These are phyloP conservation scores for Acrobasis suavella DNA, from an alignment of 2,888 invertebrate genomes.

Conservation along the genomic window DNA sequence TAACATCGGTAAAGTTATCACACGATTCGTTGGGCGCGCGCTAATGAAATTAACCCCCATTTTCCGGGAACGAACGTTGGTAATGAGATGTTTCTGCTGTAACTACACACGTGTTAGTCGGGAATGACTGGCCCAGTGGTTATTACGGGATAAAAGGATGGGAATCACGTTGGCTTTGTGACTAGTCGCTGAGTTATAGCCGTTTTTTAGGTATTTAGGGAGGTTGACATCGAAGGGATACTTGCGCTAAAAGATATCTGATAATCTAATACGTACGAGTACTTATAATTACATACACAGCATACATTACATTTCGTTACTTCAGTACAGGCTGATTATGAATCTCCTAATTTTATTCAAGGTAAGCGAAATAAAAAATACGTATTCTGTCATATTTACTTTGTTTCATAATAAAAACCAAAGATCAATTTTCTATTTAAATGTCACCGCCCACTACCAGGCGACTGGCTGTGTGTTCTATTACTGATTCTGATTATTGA, in stretches of 20 bases:
- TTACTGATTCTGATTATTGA: too few relatives aligned
- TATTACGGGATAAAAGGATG: constrained; percentile 38
- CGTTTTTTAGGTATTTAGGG: background rate
- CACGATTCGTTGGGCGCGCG: constrained; percentile 78
- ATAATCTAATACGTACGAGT: too few relatives aligned
- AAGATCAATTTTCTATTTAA: too few relatives aligned
- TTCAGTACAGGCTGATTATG: too few relatives aligned
- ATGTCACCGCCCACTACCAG: too few relatives aligned
- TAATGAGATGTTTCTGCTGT: constrained; percentile 70
- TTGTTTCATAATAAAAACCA: too few relatives aligned
- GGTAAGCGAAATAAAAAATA: too few relatives aligned
- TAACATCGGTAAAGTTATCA: constrained; percentile 79
- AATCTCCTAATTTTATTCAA: too few relatives aligned
- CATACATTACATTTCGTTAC: too few relatives aligned
- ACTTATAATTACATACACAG: too few relatives aligned
- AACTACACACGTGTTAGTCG: constrained; percentile 62
- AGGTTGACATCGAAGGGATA: background rate
- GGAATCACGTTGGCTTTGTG: constrained; percentile 30
- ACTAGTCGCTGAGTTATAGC: constrained; percentile 21
- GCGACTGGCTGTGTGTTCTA: too few relatives aligned
- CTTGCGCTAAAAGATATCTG: background rate
- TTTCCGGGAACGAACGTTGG: constrained; percentile 63
- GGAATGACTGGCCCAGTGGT: constrained; percentile 47
- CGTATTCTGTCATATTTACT: too few relatives aligned
- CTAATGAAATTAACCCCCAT: constrained; percentile 81